These are phyloP conservation scores for Panopea generosa DNA, from an alignment of 2,888 invertebrate genomes.

Conservation along the genomic window DNA sequence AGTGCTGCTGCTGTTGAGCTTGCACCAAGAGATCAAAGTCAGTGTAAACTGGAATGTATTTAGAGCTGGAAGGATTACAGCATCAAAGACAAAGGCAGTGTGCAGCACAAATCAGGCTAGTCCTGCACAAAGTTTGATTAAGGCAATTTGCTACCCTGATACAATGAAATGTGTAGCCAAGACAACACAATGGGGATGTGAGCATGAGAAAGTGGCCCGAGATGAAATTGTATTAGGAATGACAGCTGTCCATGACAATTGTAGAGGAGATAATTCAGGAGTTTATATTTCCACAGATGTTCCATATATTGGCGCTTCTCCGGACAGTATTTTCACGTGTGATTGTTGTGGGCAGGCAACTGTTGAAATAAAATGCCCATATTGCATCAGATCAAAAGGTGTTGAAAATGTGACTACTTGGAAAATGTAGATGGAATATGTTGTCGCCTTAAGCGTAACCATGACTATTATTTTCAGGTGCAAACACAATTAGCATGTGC, in stretches of 20 bases:
- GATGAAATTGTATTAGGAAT: too few relatives aligned
- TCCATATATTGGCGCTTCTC: too few relatives aligned
- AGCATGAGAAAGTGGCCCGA: too few relatives aligned
- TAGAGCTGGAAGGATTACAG: slow-evolving; percentile 43
- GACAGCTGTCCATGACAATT: slow-evolving; percentile 2
- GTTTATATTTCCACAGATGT: background rate
- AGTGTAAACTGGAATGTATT: slow-evolving; percentile 30
- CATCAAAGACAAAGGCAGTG: slow-evolving; percentile 29
- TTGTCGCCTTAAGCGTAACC: too few relatives aligned
- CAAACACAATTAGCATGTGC: slow-evolving; percentile 35
- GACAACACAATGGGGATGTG: slow-evolving; percentile 54
- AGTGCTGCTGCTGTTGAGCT: slow-evolving; percentile 12
- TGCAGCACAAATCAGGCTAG: too few relatives aligned
- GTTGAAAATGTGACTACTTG: slow-evolving; percentile 12
- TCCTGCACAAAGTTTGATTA: too few relatives aligned
- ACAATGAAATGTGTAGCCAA: slow-evolving; percentile 1
- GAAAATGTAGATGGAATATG: too few relatives aligned
- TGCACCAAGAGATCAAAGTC: slow-evolving; percentile 14
- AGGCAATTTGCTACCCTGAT: slow-evolving; percentile 49
- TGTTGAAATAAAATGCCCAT: slow-evolving; percentile 55
- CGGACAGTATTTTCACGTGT: slow-evolving; percentile 45
- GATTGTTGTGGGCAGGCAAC: too few relatives aligned
- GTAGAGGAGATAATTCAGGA: background rate
- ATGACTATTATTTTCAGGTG: too few relatives aligned
- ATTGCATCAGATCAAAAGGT: slow-evolving; percentile 1